A percentile compares a stretch with the other conserved stretches of the same genome.
Conservation (phyloP, 1,140 invertebrate genomes). For the Calliphora vicina region DNA sequence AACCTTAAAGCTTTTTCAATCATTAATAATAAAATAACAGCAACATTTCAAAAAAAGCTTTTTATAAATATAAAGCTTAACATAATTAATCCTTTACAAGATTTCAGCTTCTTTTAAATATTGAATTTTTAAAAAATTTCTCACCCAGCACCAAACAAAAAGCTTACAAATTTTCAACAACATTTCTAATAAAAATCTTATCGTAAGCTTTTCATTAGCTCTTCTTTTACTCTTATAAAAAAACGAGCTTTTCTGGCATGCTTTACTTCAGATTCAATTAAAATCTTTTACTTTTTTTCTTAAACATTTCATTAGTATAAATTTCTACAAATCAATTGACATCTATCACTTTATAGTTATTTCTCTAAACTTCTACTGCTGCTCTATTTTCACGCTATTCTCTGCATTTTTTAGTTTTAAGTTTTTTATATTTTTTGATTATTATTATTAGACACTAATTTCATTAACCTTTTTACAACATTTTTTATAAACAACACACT, state of each 20-base stretch:
- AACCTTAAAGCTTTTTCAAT: no score
- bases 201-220: constrained; percentile 9
- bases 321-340: not conserved
- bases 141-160: not conserved
- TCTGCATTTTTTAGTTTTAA: constrained; percentile 44
- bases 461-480: constrained; percentile 39
- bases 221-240: not conserved
- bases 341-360: not conserved
- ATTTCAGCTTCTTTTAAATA: no score
- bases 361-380: constrained; percentile 37
- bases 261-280: not conserved
- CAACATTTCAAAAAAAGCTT: no score
- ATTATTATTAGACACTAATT: constrained; percentile 49
- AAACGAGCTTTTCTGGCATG: constrained; percentile 11
- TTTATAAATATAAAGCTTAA: no score
- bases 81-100: no score
- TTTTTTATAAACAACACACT: constrained; percentile 11
- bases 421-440: constrained; percentile 43
- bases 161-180: constrained; percentile 37
- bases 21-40: no score
- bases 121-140: no score
- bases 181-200: not conserved
- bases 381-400: constrained; percentile 58
- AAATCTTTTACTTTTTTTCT: not conserved
- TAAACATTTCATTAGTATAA: not conserved